Base-by-base conservation (phyloP, 37 sponge, comb jelly and placozoan genomes). In the Halisarca cf. caerulea region DNA sequence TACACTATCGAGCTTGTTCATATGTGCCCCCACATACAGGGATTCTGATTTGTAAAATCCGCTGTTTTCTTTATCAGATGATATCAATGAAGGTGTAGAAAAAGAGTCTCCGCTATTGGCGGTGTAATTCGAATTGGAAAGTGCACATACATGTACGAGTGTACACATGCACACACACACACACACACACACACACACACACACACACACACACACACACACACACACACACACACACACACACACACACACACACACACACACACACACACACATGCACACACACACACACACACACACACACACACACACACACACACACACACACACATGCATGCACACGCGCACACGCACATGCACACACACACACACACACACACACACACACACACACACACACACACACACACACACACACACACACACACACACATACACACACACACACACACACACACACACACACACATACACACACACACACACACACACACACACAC, bases 321-420 rank as follows among this genome's bases (percentile, higher is more conserved):
- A 73, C 75, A 73, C 75, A 73, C 75, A 73, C 75, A 73, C 75
- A 73, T 38, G 28, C 75, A 41, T 38, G 28, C 75, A n/a, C n/a
- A n/a, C n/a, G n/a, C n/a, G n/a, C n/a, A n/a, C n/a, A n/a, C n/a
- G n/a, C n/a, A n/a, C n/a, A n/a, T n/a, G n/a, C n/a, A n/a, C n/a
- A n/a, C n/a, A n/a, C n/a, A 41, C 75, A 73, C 75, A 73, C 75
- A 41, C 75, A 73, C 75, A 73, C 75, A 73, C 75, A 73, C 75
- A 27, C 33, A 73, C 75, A 73, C 38, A 27, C 75, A 27, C 38
- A 27, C 38, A 41, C 44, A 41, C 44, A 41, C 75, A 73, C 64
- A 61, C 64, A 20, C 4, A 5, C 6, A 9, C 6, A 7, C 64
- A 61, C 30, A 61, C 20, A 41, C 75, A 73, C 75, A 8, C 64